Conservation (phyloP, 2,888 invertebrate species). For the Hyles lineata region DNA sequence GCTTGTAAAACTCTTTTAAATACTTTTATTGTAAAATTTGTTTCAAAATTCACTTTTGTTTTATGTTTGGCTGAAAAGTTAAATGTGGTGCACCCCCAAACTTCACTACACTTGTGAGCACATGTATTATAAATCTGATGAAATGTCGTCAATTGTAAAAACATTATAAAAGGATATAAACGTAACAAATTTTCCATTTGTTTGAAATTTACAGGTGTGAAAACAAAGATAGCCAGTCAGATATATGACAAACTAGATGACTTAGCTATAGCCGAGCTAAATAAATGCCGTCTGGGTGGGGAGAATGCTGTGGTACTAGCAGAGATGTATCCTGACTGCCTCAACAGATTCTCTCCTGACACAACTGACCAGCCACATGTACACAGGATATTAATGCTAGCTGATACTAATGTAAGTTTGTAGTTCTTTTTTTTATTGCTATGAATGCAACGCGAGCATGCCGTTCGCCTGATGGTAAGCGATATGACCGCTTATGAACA, state of each 20-base stretch:
- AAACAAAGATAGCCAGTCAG: slow-evolving; percentile 81
- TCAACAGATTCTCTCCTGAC: slow-evolving; percentile 82
- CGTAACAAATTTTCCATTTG: background rate
- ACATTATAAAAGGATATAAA: background rate
- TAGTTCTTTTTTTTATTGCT: too few relatives aligned
- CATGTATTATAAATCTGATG: too few relatives aligned
- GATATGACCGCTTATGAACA: too few relatives aligned
- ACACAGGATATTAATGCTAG: slow-evolving; percentile 87
- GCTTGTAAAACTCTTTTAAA: background rate
- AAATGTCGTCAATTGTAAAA: too few relatives aligned
- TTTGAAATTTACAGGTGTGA: slow-evolving; percentile 76
- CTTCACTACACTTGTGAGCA: background rate
- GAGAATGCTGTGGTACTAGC: slow-evolving; percentile 85
- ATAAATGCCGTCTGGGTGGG: slow-evolving; percentile 83
- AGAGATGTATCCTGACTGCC: slow-evolving; percentile 87
- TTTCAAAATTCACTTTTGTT: too few relatives aligned
- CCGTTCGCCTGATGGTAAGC: too few relatives aligned
- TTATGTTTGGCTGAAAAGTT: too few relatives aligned
- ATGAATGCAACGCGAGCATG: too few relatives aligned
- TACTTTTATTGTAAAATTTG: too few relatives aligned
- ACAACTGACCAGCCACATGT: slow-evolving; percentile 82
- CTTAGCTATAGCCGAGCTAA: slow-evolving; percentile 74
- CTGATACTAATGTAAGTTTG: slow-evolving; percentile 84
- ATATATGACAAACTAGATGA: slow-evolving; percentile 85
- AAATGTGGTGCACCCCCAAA: too few relatives aligned